phyloP scores from a whole-genome alignment of 2,888 invertebrate species.

The Trissonchulus latispiculum region DNA sequence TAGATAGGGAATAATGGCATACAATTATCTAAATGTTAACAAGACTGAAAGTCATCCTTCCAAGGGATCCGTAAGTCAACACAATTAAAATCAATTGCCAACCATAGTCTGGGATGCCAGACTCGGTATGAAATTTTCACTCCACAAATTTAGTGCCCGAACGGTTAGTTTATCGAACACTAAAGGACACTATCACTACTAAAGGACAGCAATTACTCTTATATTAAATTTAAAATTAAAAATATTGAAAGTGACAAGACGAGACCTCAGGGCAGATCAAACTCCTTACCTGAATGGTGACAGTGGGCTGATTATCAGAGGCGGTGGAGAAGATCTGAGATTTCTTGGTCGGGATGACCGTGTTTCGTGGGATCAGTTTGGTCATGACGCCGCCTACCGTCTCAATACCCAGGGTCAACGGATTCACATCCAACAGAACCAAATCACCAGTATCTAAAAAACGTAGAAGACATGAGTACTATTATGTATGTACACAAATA shows the following conservation, averaged over 20 bases:
- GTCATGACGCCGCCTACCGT: conserved; percentile 99
- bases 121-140: too few relatives aligned
- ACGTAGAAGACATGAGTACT: not conserved
- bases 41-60: too few relatives aligned
- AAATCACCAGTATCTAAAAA: conserved; percentile 60
- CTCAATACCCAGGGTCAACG: conserved; percentile 97
- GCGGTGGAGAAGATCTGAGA: conserved; percentile 99
- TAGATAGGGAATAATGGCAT: too few relatives aligned
- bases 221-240: too few relatives aligned
- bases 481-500: not conserved
- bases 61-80: too few relatives aligned
- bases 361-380: conserved; percentile 90
- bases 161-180: too few relatives aligned
- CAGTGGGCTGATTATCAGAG: conserved; percentile 96
- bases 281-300: conserved; percentile 70
- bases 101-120: too few relatives aligned
- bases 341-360: conserved; percentile 97
- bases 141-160: too few relatives aligned
- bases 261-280: not conserved
- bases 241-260: conserved; percentile 1
- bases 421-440: conserved; percentile 92
- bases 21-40: too few relatives aligned
- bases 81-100: too few relatives aligned
- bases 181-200: too few relatives aligned
- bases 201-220: too few relatives aligned